phyloP scores from a whole-genome alignment of 2,113 vertebrate genomes.

The Nibea coibor region DNA sequence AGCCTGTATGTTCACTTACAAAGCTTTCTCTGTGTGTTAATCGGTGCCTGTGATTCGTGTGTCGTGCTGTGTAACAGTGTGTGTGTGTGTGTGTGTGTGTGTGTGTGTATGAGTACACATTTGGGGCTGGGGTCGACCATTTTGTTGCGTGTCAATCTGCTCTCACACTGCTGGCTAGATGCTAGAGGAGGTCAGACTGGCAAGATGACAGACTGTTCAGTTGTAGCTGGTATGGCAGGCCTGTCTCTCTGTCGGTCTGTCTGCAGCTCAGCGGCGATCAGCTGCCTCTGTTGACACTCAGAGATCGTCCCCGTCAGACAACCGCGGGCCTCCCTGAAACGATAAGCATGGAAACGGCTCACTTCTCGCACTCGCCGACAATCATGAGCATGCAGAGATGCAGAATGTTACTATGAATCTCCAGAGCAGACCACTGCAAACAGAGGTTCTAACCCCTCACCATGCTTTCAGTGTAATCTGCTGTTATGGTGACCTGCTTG shows the following conservation, averaged over 20 bases:
- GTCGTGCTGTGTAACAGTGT: conserved; percentile 41
- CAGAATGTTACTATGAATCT: background rate
- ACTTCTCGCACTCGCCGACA: background rate
- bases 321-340: conserved; percentile 76
- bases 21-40: conserved; percentile 31
- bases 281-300: conserved; percentile 86
- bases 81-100: conserved; percentile 15
- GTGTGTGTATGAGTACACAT: conserved; percentile 22
- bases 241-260: conserved; percentile 38
- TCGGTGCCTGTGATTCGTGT: conserved; percentile 52
- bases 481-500: conserved; percentile 97
- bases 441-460: conserved; percentile 77
- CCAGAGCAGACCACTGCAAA: background rate
- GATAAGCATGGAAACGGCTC: background rate
- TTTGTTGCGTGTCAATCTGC: conserved; percentile 28
- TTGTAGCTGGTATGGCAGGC: conserved; percentile 50
- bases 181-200: conserved; percentile 86
- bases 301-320: conserved; percentile 90
- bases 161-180: conserved; percentile 79
- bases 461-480: conserved; percentile 95
- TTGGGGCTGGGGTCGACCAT: conserved; percentile 21
- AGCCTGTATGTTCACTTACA: conserved; percentile 26
- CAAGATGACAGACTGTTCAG: conserved; percentile 85
- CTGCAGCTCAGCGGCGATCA: conserved; percentile 73
- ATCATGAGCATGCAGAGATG: background rate